Evolutionary conservation across 2,888 invertebrate genomes (phyloP).

Genomic region (Diadegma fenestrale): DNA sequence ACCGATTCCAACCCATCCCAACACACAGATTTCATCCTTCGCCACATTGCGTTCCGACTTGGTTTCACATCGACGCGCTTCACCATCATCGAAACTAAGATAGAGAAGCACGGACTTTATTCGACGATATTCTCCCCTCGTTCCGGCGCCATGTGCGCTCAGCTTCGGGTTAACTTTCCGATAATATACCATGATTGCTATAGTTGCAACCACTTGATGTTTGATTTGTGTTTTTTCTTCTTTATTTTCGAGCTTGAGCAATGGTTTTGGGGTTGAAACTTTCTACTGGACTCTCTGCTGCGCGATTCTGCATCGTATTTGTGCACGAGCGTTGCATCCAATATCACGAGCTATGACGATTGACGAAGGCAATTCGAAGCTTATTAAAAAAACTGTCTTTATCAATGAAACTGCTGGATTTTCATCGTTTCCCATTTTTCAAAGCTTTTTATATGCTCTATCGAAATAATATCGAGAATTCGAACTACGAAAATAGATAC

Average conservation of each 20-base stretch:
- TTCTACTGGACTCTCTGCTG: constrained; percentile 11
- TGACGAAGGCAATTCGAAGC: neutral
- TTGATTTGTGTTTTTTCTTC: neutral
- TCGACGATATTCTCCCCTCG: constrained; percentile 17
- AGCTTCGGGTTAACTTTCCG: neutral
- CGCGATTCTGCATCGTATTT: neutral
- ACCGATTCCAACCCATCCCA: constrained; percentile 7
- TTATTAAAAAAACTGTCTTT: constrained; percentile 3
- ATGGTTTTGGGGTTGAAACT: neutral
- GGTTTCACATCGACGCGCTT: constrained; percentile 29
- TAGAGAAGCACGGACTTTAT: neutral
- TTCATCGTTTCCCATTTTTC: neutral
- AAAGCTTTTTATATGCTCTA: neutral
- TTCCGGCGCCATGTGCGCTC: constrained; percentile 12
- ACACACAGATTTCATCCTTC: constrained; percentile 23
- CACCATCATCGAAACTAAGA: neutral
- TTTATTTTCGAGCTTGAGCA: neutral
- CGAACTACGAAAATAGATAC: neutral
- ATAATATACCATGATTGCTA: constrained; percentile 1
- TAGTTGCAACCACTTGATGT: neutral
- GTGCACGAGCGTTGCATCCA: neutral
- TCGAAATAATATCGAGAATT: neutral
- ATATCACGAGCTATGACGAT: neutral
- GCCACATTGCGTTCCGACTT: constrained; percentile 19
- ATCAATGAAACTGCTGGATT: neutral